Evolutionary conservation across 2,113 vertebrate genomes (phyloP).

Genomic region (Heterocephalus glaber): DNA sequence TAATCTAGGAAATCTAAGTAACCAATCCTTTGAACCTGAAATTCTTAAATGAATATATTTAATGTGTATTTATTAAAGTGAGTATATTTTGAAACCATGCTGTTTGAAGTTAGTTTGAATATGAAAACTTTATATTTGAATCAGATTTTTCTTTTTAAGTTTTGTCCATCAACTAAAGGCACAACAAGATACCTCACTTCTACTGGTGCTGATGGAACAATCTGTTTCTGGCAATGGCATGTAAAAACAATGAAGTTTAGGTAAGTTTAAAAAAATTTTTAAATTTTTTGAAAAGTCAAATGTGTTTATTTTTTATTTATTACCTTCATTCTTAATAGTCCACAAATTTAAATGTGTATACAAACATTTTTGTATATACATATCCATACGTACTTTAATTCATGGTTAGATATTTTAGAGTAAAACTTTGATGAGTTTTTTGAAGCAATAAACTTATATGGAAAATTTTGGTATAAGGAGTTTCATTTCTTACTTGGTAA

Average conservation of each 20-base stretch:
- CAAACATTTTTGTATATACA: background rate
- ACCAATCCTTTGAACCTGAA: slow-evolving; percentile 24
- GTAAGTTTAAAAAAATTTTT: slow-evolving; percentile 85
- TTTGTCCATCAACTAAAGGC: slow-evolving; percentile 94
- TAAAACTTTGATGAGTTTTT: slow-evolving; percentile 40
- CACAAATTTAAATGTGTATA: background rate
- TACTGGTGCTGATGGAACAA: slow-evolving; percentile 97
- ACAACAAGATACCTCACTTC: slow-evolving; percentile 95
- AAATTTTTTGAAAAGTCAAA: background rate
- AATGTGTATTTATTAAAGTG: slow-evolving; percentile 29
- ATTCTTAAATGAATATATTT: slow-evolving; percentile 40
- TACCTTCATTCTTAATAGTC: background rate
- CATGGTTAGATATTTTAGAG: slow-evolving; percentile 35
- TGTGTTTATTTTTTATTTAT: slow-evolving; percentile 18
- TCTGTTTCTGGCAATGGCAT: slow-evolving; percentile 99
- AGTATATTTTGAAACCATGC: slow-evolving; percentile 8
- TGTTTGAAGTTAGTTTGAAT: slow-evolving; percentile 45
- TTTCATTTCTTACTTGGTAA: slow-evolving; percentile 21
- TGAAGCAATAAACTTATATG: slow-evolving; percentile 10
- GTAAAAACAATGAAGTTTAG: slow-evolving; percentile 94
- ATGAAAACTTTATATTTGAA: slow-evolving; percentile 61
- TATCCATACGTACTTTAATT: background rate
- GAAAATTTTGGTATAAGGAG: background rate
- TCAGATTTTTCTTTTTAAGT: slow-evolving; percentile 85
- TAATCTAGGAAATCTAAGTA: slow-evolving; percentile 34